Conservation (phyloP, 2,113 vertebrate species). For the Bambusicola thoracicus region DNA sequence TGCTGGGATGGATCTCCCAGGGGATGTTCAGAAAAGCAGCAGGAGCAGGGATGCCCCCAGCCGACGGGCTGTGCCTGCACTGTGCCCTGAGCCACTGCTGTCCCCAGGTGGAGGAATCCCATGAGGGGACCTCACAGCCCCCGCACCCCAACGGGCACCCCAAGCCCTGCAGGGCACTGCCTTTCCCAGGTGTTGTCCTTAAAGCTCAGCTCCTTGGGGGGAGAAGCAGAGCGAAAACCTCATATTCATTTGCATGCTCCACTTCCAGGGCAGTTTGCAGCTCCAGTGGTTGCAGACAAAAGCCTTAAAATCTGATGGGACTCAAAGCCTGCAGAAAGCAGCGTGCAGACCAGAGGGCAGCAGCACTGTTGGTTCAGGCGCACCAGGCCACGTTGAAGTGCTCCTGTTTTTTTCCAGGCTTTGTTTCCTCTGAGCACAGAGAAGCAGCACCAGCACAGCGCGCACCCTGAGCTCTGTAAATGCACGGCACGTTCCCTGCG, state of each 20-base stretch:
- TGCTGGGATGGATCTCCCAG: not conserved
- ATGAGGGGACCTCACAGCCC: too few relatives aligned
- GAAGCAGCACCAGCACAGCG: not conserved
- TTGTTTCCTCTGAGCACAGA: rapidly evolving
- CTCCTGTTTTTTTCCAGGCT: not conserved
- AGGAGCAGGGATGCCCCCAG: rapidly evolving
- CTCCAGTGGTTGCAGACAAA: rapidly evolving
- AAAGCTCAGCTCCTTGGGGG: not conserved
- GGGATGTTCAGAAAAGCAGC: not conserved
- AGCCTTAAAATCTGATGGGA: not conserved
- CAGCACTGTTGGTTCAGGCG: not conserved
- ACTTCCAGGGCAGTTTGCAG: not conserved
- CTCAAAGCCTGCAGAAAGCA: rapidly evolving
- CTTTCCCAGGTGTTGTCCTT: not conserved
- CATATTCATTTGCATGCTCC: not conserved
- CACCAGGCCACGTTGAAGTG: not conserved
- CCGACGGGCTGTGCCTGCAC: not conserved
- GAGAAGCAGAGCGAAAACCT: rapidly evolving
- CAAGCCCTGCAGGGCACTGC: rapidly evolving
- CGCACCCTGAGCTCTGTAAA: not conserved
- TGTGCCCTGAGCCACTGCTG: not conserved
- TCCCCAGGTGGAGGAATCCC: too few relatives aligned
- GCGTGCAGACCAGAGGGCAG: not conserved
- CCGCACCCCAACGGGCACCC: too few relatives aligned
- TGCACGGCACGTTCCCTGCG: rapidly evolving